These are phyloP conservation scores for Microplitis mediator DNA, from an alignment of 1,140 invertebrate genomes.

Conservation along the genomic window DNA sequence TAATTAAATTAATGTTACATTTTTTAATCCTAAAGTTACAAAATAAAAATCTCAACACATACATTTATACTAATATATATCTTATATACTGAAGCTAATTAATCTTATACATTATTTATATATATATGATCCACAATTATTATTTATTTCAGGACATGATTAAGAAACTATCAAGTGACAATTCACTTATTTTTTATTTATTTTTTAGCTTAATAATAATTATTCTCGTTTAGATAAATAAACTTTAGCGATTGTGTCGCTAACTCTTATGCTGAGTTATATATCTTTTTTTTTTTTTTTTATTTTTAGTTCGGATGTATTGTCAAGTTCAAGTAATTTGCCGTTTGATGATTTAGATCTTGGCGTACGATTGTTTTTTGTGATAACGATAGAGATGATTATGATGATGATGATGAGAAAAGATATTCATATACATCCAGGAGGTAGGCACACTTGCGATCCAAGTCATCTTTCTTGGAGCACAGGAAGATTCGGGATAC, in stretches of 20 bases:
- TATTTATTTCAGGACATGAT: too few relatives aligned
- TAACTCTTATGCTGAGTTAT: constrained; percentile 4
- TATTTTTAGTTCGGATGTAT: constrained; percentile 1
- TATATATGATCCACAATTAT: too few relatives aligned
- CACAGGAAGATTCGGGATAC: not conserved
- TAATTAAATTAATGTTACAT: not conserved
- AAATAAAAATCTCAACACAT: constrained; percentile 1
- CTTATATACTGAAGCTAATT: not conserved
- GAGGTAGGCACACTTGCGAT: not conserved
- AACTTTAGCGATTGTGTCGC: not conserved
- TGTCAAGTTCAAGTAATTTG: not conserved
- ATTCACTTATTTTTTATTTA: not conserved
- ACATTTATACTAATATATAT: not conserved
- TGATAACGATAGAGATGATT: too few relatives aligned
- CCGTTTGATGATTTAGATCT: not conserved
- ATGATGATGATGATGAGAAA: too few relatives aligned
- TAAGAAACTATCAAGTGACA: too few relatives aligned
- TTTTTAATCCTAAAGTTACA: not conserved
- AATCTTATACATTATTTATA: too few relatives aligned
- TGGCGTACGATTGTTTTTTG: not conserved
- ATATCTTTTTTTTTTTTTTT: not conserved
- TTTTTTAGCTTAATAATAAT: not conserved
- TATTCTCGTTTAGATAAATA: not conserved
- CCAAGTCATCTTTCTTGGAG: not conserved
- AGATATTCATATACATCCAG: not conserved